Base-by-base conservation (phyloP, 2,888 invertebrate species). In the Zygothrica quintamaculata region DNA sequence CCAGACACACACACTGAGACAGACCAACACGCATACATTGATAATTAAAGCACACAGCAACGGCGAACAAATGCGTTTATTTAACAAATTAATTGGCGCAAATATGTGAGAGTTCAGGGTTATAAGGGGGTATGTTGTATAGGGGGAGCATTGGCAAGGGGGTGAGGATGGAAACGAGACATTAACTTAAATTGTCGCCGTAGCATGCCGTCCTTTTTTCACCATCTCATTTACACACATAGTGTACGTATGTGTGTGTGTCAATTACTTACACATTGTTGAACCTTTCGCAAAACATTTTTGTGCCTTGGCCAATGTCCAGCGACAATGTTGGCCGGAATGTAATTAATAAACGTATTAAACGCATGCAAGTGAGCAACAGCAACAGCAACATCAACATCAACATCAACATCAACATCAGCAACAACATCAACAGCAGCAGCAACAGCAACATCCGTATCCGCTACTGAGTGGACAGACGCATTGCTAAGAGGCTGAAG, bases 331-430 rank as follows among this genome's bases (percentile, higher is more conserved):
- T 58, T 26, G 71, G 61, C 65, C 61, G 67, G 74, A 87, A 81
- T 87, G 85, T 87, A 87, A 81, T 81, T 87, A 81, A 81, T 87
- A 87, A 81, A 84, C 77, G 81, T 79, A 80, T 80, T 80, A 86
- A 81, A 84, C 67, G 82, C 85, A 84, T 77, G 81, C 77, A 84
- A 77, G 74, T 77, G 74, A 84, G 58, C 77, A 78, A 29, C 52
- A 52, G 42, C 43, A 29, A n/a, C n/a, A n/a, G n/a, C n/a, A n/a
- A n/a, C n/a, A n/a, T n/a, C n/a, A n/a, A n/a, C n/a, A n/a, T n/a
- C n/a, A n/a, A n/a, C 33, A 11, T 22, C 57, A 42, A 11, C 40
- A 33, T 39, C 44, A 39, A 22, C 40, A 22, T 44, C 12, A 40
- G 26, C 40, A n/a, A n/a, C n/a, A n/a, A n/a, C n/a, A n/a, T n/a